phyloP scores from a whole-genome alignment of 64 coral and sea anemone species.

The Montipora foliosa region DNA sequence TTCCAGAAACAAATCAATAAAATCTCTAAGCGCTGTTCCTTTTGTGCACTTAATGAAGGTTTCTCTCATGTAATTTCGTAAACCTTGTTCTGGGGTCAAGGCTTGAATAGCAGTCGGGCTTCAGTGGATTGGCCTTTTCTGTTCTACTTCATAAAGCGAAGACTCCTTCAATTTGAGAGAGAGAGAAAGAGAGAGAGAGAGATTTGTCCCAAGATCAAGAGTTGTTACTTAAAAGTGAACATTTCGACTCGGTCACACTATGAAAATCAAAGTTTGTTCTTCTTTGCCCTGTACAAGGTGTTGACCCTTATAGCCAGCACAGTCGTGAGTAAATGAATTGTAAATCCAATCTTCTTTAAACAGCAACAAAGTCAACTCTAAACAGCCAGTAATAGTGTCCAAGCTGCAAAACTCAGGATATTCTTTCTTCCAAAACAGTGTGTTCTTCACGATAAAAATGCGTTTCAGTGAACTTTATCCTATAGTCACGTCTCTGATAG shows the following conservation, averaged over 20 bases:
- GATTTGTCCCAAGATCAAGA: neutral
- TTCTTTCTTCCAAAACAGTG: neutral
- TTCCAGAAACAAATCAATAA: conserved; percentile 52
- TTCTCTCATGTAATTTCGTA: conserved; percentile 3
- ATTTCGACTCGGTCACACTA: too few species aligned
- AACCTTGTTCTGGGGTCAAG: neutral
- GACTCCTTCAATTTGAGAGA: neutral
- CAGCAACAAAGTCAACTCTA: neutral
- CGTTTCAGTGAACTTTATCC: neutral
- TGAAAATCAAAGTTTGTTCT: neutral
- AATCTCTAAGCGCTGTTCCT: neutral
- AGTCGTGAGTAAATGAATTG: neutral
- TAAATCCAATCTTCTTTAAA: neutral
- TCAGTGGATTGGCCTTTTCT: neutral
- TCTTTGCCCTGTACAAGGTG: neutral
- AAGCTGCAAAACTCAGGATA: neutral
- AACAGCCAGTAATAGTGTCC: neutral
- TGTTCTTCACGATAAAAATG: neutral
- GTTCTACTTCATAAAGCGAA: neutral
- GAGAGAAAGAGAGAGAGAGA: neutral
- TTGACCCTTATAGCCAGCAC: neutral
- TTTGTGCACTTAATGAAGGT: neutral
- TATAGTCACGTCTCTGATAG: conserved; percentile 7
- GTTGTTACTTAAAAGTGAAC: too few species aligned
- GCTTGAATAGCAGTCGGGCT: too few species aligned